Base-by-base conservation (phyloP, 2,113 vertebrate species). In the Bubo scandiacus region DNA sequence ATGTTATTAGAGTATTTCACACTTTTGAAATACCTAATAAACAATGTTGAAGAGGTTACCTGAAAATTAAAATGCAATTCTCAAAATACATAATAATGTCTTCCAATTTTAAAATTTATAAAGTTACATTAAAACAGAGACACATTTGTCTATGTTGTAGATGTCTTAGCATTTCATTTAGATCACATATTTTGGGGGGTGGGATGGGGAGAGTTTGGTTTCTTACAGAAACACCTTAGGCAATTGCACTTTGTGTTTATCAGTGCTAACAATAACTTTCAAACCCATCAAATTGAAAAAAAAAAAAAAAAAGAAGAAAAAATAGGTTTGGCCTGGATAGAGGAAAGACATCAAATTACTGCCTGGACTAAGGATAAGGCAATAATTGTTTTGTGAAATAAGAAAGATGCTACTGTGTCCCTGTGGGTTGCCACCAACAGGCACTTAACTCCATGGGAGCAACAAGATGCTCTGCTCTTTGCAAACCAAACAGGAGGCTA, bases 181-280 rank as follows among this genome's bases (percentile, higher is more conserved):
- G 36, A 61, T 42, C 10, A 57, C 8, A 52, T 2, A 29, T 62
- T 70, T 65, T n/a, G 5, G 12, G 16, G 9, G 3, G 1, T 4
- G 3, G 43, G 34, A 52, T 20, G 11, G 3, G 13, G 11, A 71
- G 3, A 15, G 12, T n/a, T 5, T 61, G 3, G 0, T 65, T 88
- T 65, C 32, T 65, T 81, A 70, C 9, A 47, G 27, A 81, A 91
- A 36, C 10, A 65, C 3, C 16, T 40, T 45, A 27, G 14, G 15
- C 11, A 57, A 29, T 51, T 51, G 5, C 18, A 45, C 6, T 68
- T 7, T 36, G 19, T 73, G 22, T 62, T 47, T 14, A 42, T 36
- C 29, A 47, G 1, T 18, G 27, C 1, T 67, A 80, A 61, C 1
- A 81, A 18, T 25, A 63, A 29, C 16, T 65, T 85, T 38, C 8